Conservation (phyloP, 2,797 vertebrate genomes). For the Malurus leucopterus region DNA sequence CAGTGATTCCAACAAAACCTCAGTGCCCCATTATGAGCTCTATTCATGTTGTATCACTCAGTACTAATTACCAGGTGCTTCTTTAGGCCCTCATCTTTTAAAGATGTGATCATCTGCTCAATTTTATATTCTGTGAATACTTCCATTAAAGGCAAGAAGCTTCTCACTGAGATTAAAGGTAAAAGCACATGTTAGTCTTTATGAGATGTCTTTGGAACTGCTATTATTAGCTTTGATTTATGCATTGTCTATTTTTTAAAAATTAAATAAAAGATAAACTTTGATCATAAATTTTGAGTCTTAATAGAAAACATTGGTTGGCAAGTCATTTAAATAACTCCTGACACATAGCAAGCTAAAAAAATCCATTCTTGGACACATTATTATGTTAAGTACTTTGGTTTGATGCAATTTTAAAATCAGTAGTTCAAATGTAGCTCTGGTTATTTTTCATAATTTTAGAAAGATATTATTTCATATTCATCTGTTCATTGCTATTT, state of each 20-base stretch:
- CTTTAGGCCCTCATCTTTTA: neutral
- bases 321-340: neutral
- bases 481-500: neutral
- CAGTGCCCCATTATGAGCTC: neutral
- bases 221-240: slow-evolving; percentile 24
- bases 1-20: neutral
- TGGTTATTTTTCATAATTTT: neutral
- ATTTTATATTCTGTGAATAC: slow-evolving; percentile 14
- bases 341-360: neutral
- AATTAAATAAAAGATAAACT: neutral
- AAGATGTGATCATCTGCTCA: slow-evolving; percentile 11
- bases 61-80: slow-evolving; percentile 35
- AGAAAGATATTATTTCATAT: neutral
- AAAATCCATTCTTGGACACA: neutral
- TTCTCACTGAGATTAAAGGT: slow-evolving; percentile 46
- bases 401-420: neutral
- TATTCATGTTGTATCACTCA: slow-evolving; percentile 7
- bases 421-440: neutral
- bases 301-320: neutral
- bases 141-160: neutral
- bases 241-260: neutral
- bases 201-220: neutral
- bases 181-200: slow-evolving; percentile 9
- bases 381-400: neutral
- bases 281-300: neutral